Conservation (phyloP, 2,797 vertebrate species). For the Bradypus variegatus region DNA sequence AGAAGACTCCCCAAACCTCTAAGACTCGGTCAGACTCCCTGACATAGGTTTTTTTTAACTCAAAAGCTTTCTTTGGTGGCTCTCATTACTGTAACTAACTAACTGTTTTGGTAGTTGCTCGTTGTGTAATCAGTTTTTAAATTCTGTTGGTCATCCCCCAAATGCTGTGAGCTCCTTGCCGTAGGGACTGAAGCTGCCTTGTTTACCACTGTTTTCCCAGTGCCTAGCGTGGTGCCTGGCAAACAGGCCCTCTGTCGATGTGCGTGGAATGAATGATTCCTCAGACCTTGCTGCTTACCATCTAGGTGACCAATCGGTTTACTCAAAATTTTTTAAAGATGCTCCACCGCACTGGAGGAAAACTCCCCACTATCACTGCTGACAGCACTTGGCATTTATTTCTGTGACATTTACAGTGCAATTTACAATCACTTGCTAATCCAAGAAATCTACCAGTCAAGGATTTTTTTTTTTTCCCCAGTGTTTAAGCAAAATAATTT, state of each 20-base stretch:
- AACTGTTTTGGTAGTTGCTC: not conserved
- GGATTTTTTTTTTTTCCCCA: not conserved
- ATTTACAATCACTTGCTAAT: constrained; percentile 32
- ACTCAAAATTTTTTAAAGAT: not conserved
- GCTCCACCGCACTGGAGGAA: constrained; percentile 12
- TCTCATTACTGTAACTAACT: not conserved
- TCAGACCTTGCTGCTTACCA: not conserved
- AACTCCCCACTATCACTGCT: not conserved
- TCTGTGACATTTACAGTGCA: constrained; percentile 11
- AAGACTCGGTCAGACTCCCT: not conserved
- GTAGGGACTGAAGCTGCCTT: not conserved
- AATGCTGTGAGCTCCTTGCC: not conserved
- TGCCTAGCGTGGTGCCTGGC: not conserved
- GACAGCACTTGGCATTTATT: constrained; percentile 27
- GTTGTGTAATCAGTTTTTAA: constrained; percentile 20
- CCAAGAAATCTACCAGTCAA: constrained; percentile 23
- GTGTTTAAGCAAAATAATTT: constrained; percentile 37
- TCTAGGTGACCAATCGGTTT: not conserved
- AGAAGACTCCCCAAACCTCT: not conserved
- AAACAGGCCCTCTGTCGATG: not conserved
- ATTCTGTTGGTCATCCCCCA: not conserved
- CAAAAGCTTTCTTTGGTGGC: not conserved
- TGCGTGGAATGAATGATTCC: not conserved
- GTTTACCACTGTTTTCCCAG: not conserved
- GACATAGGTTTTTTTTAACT: not conserved